phyloP scores from a whole-genome alignment of 2,888 invertebrate species.

The Neoitamus cyanurus region DNA sequence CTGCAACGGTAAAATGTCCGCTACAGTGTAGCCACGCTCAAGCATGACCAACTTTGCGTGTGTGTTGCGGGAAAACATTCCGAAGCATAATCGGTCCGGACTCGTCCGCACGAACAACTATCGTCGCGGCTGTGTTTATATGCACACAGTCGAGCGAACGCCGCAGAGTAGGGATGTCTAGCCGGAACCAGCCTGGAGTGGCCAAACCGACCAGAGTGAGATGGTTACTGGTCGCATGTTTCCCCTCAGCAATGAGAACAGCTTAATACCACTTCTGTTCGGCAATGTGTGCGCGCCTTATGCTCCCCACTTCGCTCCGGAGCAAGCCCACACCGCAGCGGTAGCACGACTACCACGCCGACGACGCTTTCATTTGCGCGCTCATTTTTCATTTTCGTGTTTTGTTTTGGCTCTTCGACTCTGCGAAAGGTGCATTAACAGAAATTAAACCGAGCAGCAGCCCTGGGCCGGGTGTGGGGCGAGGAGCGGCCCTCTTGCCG shows the following conservation, averaged over 20 bases:
- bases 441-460: conserved; percentile 17
- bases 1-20: not conserved
- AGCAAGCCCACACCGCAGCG: not conserved
- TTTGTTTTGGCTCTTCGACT: conserved; percentile 41
- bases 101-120: not conserved
- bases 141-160: not conserved
- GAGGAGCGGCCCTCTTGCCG: conserved; percentile 46
- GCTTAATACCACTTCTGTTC: not conserved
- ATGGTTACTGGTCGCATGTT: not conserved
- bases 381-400: conserved; percentile 28
- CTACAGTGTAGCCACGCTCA: not conserved
- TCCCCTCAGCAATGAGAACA: not conserved
- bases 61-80: conserved; percentile 33
- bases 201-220: not conserved
- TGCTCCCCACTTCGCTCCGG: not conserved
- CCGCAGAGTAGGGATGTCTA: conserved; percentile 20
- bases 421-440: conserved; percentile 29
- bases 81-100: conserved; percentile 18
- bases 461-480: not conserved
- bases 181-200: not conserved
- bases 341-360: not conserved
- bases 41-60: not conserved
- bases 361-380: conserved; percentile 1
- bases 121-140: conserved; percentile 11
- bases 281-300: not conserved